Conservation (phyloP, 35 echinoderm and acorn worm genomes). For the Chiridota heheva region DNA sequence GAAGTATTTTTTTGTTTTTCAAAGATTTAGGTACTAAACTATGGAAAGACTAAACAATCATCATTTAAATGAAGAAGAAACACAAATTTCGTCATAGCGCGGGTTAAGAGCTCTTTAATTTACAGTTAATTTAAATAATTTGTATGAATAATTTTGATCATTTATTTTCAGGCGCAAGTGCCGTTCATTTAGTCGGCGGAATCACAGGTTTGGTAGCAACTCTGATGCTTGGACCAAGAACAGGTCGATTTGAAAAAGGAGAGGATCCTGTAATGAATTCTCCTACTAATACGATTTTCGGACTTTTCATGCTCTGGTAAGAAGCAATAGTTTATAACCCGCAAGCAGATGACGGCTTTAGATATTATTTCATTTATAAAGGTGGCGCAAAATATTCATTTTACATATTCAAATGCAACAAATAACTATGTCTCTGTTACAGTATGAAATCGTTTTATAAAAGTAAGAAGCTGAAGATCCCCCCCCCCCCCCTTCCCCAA, state of each 20-base stretch:
- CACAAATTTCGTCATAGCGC: too few relatives aligned
- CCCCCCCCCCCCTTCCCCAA: too few relatives aligned
- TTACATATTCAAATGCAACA: neutral
- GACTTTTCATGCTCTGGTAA: conserved; percentile 99
- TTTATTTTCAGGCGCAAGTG: conserved; percentile 52
- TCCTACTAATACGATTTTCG: conserved; percentile 86
- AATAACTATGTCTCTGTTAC: neutral
- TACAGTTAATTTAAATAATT: too few relatives aligned
- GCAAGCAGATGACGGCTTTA: neutral
- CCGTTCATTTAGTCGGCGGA: conserved; percentile 91
- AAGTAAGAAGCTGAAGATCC: too few relatives aligned
- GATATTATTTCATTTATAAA: neutral
- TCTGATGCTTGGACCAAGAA: conserved; percentile 81
- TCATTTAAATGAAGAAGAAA: too few relatives aligned
- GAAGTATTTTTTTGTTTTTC: too few relatives aligned
- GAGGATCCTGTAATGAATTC: conserved; percentile 49
- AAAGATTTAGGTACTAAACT: too few relatives aligned
- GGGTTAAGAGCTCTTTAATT: too few relatives aligned
- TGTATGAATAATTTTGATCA: too few relatives aligned
- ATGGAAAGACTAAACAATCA: too few relatives aligned
- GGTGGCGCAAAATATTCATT: neutral
- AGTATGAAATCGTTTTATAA: too few relatives aligned
- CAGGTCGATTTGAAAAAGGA: conserved; percentile 64
- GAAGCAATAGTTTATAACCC: too few relatives aligned
- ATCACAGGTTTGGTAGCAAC: conserved; percentile 87